Percentiles rank a stretch among this genome's conserved stretches.
These are phyloP conservation scores for Sarcophaga peregrina DNA, from an alignment of 1,140 invertebrate species.

Conservation along the genomic window DNA sequence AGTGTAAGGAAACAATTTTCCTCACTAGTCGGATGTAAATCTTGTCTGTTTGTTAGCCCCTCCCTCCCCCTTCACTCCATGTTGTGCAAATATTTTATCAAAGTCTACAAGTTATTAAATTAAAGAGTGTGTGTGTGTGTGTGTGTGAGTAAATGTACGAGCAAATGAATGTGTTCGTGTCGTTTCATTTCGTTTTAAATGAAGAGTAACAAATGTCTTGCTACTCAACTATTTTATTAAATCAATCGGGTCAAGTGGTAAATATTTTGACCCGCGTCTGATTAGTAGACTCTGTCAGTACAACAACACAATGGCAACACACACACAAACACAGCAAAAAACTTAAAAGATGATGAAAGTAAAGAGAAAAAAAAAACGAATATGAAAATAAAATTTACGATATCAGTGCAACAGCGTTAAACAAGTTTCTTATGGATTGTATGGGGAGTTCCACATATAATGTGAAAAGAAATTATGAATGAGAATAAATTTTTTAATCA, in stretches of 20 bases:
- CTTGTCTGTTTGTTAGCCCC: no score
- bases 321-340: background rate
- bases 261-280: constrained; percentile 67
- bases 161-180: no score
- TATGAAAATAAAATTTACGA: background rate
- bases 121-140: no score
- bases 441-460: background rate
- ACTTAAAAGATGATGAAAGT: background rate
- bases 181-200: no score
- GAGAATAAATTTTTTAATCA: no score
- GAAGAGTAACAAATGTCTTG: constrained; percentile 53
- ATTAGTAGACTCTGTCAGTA: constrained; percentile 53
- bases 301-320: constrained; percentile 17
- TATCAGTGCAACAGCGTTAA: background rate
- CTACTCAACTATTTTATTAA: constrained; percentile 67
- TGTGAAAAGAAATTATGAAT: background rate
- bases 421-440: background rate
- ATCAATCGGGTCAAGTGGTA: constrained; percentile 67
- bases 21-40: no score
- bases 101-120: no score
- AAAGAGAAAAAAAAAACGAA: no score
- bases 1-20: no score
- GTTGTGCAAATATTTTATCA: no score
- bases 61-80: no score
- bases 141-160: background rate